Conservation (phyloP, 2,797 vertebrate species). For the Furcifer pardalis region DNA sequence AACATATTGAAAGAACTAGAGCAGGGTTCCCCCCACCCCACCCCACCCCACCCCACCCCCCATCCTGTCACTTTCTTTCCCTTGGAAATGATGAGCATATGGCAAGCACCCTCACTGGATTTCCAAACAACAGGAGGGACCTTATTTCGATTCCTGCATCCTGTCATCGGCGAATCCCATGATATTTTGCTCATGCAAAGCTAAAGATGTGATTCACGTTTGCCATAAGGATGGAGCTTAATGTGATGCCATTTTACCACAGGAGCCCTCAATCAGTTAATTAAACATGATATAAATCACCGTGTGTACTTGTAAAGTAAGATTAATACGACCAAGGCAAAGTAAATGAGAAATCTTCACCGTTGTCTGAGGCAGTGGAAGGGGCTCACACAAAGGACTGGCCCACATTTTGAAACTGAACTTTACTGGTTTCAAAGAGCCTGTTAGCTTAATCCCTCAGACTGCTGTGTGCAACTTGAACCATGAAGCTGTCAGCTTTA, state of each 20-base stretch:
- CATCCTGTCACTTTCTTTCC: conserved; percentile 87
- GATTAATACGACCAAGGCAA: conserved; percentile 79
- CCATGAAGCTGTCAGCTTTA: conserved; percentile 82
- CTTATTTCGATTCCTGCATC: conserved; percentile 86
- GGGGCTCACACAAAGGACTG: conserved; percentile 75
- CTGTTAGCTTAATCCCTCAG: conserved; percentile 83
- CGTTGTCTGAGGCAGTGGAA: conserved; percentile 74
- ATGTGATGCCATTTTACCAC: conserved; percentile 79
- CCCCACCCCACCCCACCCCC: too few species aligned
- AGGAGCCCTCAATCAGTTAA: conserved; percentile 84
- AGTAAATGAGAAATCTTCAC: conserved; percentile 73
- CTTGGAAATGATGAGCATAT: conserved; percentile 91
- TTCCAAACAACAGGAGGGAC: conserved; percentile 88
- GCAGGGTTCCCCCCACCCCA: conserved; percentile 83
- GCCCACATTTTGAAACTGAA: conserved; percentile 81
- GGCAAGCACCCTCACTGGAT: conserved; percentile 89
- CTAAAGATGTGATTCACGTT: conserved; percentile 83
- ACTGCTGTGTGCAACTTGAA: conserved; percentile 80
- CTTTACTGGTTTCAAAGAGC: conserved; percentile 75
- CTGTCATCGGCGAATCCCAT: conserved; percentile 87
- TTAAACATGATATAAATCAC: conserved; percentile 86
- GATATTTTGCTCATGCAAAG: conserved; percentile 81
- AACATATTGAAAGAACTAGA: conserved; percentile 90
- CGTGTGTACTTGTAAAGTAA: conserved; percentile 81
- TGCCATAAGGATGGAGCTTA: conserved; percentile 83